Base-by-base conservation (phyloP, 2,888 invertebrate genomes). In the Caenorhabditis sp. region DNA sequence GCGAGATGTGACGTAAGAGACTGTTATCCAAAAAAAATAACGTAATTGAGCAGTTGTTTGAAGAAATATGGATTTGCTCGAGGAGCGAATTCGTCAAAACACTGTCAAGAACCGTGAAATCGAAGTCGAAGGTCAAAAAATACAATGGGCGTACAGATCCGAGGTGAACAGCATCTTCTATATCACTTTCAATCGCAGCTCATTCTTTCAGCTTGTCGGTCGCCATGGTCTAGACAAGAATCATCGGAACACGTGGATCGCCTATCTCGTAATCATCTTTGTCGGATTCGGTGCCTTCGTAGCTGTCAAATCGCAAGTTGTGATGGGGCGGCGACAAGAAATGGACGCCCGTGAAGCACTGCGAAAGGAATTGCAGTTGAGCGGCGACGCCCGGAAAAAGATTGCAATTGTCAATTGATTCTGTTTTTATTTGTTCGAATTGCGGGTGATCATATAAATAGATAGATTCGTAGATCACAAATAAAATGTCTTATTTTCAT, bases 251-350 rank as follows among this genome's bases (percentile, higher is more conserved):
- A 85, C 83, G 11, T 86, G 86, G 86, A 65, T 83, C 13, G 78
- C 83, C 0, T 86, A 86, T 61, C 71, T 65, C 2, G 24, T 81
- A 26, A 84, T 85, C 48, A 83, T 85, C 48, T 27, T 85, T 8
- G 41, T 86, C 30, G 87, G 87, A 35, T 85, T 87, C 58, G 78
- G 79, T 22, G 75, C 83, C 3, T 86, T 86, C 58, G 83, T 85
- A 17, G 66, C 66, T 32, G 84, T 86, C 8, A 86, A 86, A 59
- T 79, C 75, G n/a, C 75, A 79, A 46, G 85, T 86, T 27, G 83
- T 86, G 46, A 77, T 81, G 66, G 80, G 78, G 24, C 68, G 86
- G 26, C 74, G 79, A 37, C 84, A 86, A 55, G 85, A 86, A 63
- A 86, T 86, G 86, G 76, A 79, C 37, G 81, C 83, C 24, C 77